Evolutionary conservation across 2,888 invertebrate genomes (phyloP).

Genomic region (Scaeva pyrastri): DNA sequence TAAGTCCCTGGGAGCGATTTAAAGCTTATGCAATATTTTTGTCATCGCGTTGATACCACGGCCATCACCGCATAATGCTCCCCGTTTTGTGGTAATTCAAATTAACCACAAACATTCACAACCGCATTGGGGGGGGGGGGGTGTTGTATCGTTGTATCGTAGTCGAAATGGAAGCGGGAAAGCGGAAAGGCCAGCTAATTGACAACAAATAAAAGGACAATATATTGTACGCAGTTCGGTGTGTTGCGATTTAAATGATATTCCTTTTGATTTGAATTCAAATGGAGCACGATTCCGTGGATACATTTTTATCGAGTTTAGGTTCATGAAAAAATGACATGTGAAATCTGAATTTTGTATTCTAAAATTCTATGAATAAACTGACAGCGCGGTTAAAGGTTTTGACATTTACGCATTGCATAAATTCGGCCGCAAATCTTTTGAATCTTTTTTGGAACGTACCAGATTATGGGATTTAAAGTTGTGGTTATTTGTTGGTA

Average conservation of each 20-base stretch:
- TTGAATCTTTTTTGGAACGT: not conserved
- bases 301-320: too few species aligned
- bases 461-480: not conserved
- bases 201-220: slow-evolving; percentile 40
- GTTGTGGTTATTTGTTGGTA: not conserved
- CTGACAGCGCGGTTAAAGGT: not conserved
- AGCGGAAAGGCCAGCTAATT: slow-evolving; percentile 50
- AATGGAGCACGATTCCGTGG: not conserved
- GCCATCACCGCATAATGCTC: not conserved
- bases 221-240: slow-evolving; percentile 42
- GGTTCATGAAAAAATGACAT: not conserved
- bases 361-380: not conserved
- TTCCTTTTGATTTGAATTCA: slow-evolving; percentile 26
- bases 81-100: slow-evolving; percentile 39
- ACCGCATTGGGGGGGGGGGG: slow-evolving; percentile 53
- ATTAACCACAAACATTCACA: slow-evolving; percentile 47
- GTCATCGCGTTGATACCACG: slow-evolving; percentile 4
- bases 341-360: slow-evolving; percentile 12
- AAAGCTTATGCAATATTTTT: slow-evolving; percentile 13
- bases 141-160: too few species aligned
- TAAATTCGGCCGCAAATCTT: not conserved
- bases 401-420: not conserved
- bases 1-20: not conserved
- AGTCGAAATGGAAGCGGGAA: too few species aligned
- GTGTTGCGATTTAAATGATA: slow-evolving; percentile 16